Conservation (phyloP, 2,888 invertebrate genomes). For the Choreutis nemorana region DNA sequence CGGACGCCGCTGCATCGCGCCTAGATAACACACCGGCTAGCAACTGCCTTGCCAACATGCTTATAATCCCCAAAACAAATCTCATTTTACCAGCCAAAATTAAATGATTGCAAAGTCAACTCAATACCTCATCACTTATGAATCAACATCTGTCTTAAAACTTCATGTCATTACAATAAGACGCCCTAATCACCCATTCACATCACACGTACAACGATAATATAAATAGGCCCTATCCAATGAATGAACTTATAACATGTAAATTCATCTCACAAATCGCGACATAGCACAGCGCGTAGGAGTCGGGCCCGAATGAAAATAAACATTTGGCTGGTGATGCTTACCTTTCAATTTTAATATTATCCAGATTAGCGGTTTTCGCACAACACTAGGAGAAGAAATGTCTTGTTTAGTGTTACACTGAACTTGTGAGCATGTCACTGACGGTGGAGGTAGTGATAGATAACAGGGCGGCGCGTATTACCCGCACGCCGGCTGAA, state of each 20-base stretch:
- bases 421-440: constrained; percentile 46
- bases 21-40: constrained; percentile 41
- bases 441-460: constrained; percentile 23
- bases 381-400: constrained; percentile 32
- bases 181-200: constrained; percentile 49
- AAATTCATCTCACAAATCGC: constrained; percentile 63
- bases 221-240: constrained; percentile 51
- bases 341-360: constrained; percentile 60
- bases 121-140: constrained; percentile 18
- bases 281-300: constrained; percentile 55
- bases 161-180: constrained; percentile 23
- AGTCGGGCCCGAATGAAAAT: constrained; percentile 57
- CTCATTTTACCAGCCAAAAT: constrained; percentile 11
- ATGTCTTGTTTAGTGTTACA: constrained; percentile 33
- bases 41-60: too few relatives aligned
- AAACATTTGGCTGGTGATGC: constrained; percentile 33
- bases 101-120: constrained; percentile 13
- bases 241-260: constrained; percentile 63
- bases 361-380: constrained; percentile 58
- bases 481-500: constrained; percentile 30
- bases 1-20: constrained; percentile 44
- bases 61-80: constrained; percentile 25
- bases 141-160: constrained; percentile 27
- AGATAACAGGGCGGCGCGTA: constrained; percentile 23
- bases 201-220: constrained; percentile 48